Evolutionary conservation across 2,113 vertebrate genomes (phyloP), one percentile per base, ranked within the genome.

Genomic region (Erinaceus europaeus): DNA sequence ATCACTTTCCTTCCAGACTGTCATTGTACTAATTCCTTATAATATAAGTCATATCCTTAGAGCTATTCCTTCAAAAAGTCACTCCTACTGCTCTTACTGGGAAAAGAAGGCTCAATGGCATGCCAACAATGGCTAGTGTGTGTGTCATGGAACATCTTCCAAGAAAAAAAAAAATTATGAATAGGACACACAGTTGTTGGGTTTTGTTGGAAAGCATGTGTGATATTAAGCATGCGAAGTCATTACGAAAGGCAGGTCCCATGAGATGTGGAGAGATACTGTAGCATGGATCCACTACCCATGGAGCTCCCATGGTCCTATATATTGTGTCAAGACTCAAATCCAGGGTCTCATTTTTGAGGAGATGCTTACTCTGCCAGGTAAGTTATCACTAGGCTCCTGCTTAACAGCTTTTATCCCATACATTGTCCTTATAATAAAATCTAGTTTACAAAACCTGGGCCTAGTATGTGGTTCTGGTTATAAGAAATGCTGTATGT

Each of bases 21-120:
- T 1, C 13, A 81, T 73, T 88, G 34, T 13, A 61, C 69, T 6
- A n/a, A 52, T 82, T 82, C 92, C 44, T 73, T 65, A 69, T 44
- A 13, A 52, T 50, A 3, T 57, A 40, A 77, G 4, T 20, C 14
- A 59, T 59, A 57, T 64, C 50, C 85, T 59, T n/a, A n/a, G n/a
- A n/a, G n/a, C n/a, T n/a, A n/a, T 86, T 86, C n/a, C 44, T 84
- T 91, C 42, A 73, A 25, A 81, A 87, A 57, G 32, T 77, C n/a
- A 84, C 9, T 84, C 11, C 61, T 25, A 68, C 1, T 25, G 18
- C 57, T 2, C 1, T 50, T 86, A 67, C 29, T 53, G 20, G 34
- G 67, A 80, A 78, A 74, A 21, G 23, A 46, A 65, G 10, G 4
- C 7, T 67, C 23, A 42, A 12, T 72, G 69, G 3, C 27, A 32